phyloP scores from a whole-genome alignment of 2,113 vertebrate species.

The Gymnobelideus leadbeateri region DNA sequence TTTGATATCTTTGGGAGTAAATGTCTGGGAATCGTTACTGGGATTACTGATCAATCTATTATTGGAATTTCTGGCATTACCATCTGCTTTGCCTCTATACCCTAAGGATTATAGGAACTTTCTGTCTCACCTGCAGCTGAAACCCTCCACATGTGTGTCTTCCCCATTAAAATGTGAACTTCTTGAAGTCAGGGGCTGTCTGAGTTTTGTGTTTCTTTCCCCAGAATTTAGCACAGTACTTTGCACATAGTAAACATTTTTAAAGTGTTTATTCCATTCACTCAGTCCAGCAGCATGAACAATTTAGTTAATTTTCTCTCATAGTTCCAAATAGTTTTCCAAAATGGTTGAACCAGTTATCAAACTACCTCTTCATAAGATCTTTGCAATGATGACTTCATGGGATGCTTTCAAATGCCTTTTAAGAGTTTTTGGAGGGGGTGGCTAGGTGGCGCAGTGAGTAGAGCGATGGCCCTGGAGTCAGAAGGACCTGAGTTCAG shows the following conservation, averaged over 20 bases:
- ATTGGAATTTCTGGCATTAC: neutral
- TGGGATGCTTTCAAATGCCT: neutral
- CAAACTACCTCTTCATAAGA: slow-evolving; percentile 20
- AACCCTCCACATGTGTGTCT: neutral
- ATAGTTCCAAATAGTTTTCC: neutral
- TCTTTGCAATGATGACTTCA: fast-evolving
- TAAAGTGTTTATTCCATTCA: neutral
- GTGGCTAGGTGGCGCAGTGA: too few species aligned
- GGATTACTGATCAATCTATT: neutral
- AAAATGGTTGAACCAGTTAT: neutral
- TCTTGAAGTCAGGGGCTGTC: neutral
- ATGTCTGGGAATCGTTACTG: neutral
- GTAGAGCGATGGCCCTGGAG: too few species aligned
- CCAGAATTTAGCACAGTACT: neutral
- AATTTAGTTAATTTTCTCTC: neutral
- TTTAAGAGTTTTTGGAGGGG: neutral
- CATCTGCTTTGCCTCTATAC: neutral
- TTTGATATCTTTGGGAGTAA: neutral
- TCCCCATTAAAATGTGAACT: neutral
- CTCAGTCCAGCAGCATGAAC: neutral
- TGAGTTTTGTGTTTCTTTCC: neutral
- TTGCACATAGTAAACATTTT: neutral
- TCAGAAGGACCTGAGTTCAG: too few species aligned
- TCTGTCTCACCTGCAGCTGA: neutral
- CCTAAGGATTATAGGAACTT: neutral